Evolutionary conservation across 2,113 vertebrate genomes (phyloP).

Genomic region (Echinops telfairi): DNA sequence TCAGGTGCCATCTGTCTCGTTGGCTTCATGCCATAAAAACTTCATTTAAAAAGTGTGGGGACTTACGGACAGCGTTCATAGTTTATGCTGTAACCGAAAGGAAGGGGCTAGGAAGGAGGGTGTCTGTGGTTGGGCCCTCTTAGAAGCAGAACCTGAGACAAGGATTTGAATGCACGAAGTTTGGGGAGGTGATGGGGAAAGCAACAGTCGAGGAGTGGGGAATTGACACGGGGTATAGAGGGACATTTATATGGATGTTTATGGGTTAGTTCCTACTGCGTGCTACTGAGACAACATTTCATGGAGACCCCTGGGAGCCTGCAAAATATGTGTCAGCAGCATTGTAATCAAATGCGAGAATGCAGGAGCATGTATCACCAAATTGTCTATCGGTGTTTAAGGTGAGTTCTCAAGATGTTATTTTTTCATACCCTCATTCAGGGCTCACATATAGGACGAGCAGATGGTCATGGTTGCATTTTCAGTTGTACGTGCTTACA

Average conservation of each 20-base stretch:
- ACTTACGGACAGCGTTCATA: conserved; percentile 57
- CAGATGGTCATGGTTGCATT: not conserved
- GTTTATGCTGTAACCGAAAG: not conserved
- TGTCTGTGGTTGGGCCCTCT: not conserved
- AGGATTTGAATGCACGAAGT: not conserved
- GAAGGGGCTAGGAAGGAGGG: not conserved
- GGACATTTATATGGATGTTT: not conserved
- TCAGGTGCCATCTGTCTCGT: conserved; percentile 82
- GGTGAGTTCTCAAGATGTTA: no score
- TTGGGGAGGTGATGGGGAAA: not conserved
- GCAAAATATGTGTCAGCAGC: not conserved
- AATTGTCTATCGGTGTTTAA: not conserved
- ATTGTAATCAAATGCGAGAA: not conserved
- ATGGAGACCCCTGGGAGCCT: not conserved
- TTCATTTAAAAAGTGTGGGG: conserved; percentile 78
- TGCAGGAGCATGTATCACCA: not conserved
- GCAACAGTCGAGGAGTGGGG: not conserved
- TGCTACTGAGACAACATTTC: not conserved
- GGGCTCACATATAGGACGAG: no score
- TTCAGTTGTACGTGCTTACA: not conserved
- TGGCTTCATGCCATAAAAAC: conserved; percentile 74
- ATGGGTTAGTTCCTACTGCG: not conserved
- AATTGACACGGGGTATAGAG: not conserved
- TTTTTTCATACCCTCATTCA: not conserved
- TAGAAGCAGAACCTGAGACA: not conserved